Base-by-base conservation (phyloP, 53 echinoderm and acorn worm genomes). In the Patiria pectinifera region DNA sequence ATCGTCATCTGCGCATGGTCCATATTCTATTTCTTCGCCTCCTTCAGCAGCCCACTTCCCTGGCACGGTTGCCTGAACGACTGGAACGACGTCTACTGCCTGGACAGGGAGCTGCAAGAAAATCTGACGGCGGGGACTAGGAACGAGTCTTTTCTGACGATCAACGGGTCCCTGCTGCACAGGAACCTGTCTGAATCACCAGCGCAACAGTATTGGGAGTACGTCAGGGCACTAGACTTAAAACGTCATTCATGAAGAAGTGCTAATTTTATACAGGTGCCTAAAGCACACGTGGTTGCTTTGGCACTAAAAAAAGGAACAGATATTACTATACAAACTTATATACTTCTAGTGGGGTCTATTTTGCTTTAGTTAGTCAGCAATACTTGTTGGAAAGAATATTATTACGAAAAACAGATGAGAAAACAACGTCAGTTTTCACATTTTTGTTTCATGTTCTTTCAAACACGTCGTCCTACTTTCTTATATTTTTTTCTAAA, bases 181-280 rank as follows among this genome's bases (percentile, higher is more conserved):
- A 85, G 93, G 69, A 84, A 80, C 22, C 82, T 94, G 1, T 95
- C 95, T 0, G 93, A 97, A 89, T 96, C 97, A 13, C 97, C 97
- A 45, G 97, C 97, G 12, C 97, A 97, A 35, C 94, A 97, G 85
- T 97, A 95, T 82, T 97, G 97, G 97, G 97, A 97, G 97, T 97
- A 94, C 95, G 74, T 74, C 19, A 74, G 24, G 24, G 24, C 22
- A 74, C 24, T 74, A 74, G 74, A 23, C 74, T 74, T 74, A 74
- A n/a, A 24, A 24, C 6, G 24, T 23, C 74, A 74, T 21, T 35
- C 35, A 35, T 35, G 1, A 35, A 35, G 35, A 0, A 1, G 35
- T 1, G 35, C 35, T 35, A 35, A 35, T 35, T 0, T 35, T 35
- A 35, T 35, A 35, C 35, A 35, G 35, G 35, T 35, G 35, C 35